phyloP scores from a whole-genome alignment of 35 echinoderm and acorn worm species.

The Hemicentrotus pulcherrimus region DNA sequence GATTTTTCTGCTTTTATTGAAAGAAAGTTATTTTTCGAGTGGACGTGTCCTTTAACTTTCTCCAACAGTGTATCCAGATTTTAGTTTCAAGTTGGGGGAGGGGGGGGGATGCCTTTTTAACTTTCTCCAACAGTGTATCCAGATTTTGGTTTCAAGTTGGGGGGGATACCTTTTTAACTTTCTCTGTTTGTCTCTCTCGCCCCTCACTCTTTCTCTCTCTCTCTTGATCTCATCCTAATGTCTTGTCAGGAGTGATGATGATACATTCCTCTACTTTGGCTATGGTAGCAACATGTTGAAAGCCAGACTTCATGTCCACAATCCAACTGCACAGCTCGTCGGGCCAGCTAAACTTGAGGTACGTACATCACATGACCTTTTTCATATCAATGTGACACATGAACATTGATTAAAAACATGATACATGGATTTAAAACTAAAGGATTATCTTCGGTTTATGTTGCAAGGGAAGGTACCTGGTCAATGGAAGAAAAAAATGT shows the following conservation, averaged over 20 bases:
- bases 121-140: too few species aligned
- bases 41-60: too few species aligned
- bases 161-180: too few species aligned
- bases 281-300: slow-evolving; percentile 60
- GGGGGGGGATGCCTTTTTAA: too few species aligned
- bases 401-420: neutral
- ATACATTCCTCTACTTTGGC: slow-evolving; percentile 62
- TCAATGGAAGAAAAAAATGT: neutral
- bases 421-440: neutral
- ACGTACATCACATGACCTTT: neutral
- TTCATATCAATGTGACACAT: neutral
- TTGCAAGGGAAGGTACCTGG: neutral
- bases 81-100: too few species aligned
- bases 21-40: too few species aligned
- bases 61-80: too few species aligned
- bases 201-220: too few species aligned
- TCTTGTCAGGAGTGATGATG: neutral
- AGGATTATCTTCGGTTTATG: neutral
- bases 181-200: too few species aligned
- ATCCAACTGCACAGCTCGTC: slow-evolving; percentile 41
- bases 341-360: slow-evolving; percentile 51
- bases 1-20: too few species aligned
- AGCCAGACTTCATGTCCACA: slow-evolving; percentile 42
- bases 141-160: too few species aligned
- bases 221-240: too few species aligned